Evolutionary conservation across 2,113 vertebrate species (phyloP).

Genomic region (Drymodes brunneopygia): DNA sequence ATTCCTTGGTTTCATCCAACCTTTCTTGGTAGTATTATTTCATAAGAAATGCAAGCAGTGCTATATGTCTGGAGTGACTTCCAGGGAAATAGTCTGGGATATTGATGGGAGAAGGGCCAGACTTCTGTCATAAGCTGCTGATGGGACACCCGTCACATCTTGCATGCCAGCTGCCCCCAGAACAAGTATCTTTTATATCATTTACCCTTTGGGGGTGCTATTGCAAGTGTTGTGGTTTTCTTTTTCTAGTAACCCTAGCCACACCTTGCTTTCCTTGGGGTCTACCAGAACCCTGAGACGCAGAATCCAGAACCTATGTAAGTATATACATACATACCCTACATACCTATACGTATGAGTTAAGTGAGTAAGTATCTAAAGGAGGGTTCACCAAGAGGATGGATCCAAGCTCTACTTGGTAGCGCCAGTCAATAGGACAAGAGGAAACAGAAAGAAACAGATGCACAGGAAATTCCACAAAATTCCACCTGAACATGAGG

Average conservation of each 20-base stretch:
- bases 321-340: no score
- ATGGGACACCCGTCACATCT: accelerated
- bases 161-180: background rate
- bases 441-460: background rate
- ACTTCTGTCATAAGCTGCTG: background rate
- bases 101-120: background rate
- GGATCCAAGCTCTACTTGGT: background rate
- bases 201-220: background rate
- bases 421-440: background rate
- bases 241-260: background rate
- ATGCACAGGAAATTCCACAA: background rate
- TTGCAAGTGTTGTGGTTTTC: background rate
- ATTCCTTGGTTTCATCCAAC: background rate
- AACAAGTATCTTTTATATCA: background rate
- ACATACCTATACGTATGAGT: background rate
- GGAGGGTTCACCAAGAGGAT: background rate
- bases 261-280: background rate
- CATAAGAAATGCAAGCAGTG: background rate
- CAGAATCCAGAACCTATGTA: background rate
- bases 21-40: background rate
- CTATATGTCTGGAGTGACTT: background rate
- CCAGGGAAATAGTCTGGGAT: background rate
- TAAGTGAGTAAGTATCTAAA: background rate
- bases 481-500: background rate
- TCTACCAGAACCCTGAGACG: background rate